Evolutionary conservation across 2,888 invertebrate genomes (phyloP).

Genomic region (Cheilosia grossa): DNA sequence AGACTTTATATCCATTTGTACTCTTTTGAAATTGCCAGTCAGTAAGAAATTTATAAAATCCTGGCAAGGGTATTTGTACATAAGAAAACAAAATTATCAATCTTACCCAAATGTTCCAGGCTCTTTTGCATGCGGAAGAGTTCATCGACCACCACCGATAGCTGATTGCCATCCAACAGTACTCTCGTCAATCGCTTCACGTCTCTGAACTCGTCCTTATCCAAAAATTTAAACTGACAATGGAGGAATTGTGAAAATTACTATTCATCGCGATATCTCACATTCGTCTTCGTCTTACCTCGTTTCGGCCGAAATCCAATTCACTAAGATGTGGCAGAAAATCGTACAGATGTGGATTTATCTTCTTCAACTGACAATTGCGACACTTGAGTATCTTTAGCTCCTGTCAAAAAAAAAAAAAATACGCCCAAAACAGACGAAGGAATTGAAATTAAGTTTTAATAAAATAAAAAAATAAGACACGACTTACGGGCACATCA

Average conservation of each 20-base stretch:
- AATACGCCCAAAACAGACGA: slow-evolving; percentile 6
- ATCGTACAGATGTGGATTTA: slow-evolving; percentile 92
- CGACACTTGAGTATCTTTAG: slow-evolving; percentile 89
- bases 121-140: slow-evolving; percentile 85
- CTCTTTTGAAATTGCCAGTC: no score
- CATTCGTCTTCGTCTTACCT: slow-evolving; percentile 78
- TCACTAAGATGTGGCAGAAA: slow-evolving; percentile 89
- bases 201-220: slow-evolving; percentile 89
- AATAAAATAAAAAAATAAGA: not conserved
- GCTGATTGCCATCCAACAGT: slow-evolving; percentile 89
- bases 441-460: slow-evolving; percentile 2
- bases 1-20: no score
- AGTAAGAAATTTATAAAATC: no score
- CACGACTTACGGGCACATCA: slow-evolving; percentile 86
- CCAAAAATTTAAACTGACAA: slow-evolving; percentile 87
- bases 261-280: not conserved
- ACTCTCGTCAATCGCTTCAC: slow-evolving; percentile 87
- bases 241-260: slow-evolving; percentile 61
- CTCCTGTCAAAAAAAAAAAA: slow-evolving; percentile 84
- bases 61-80: no score
- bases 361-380: slow-evolving; percentile 88
- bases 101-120: slow-evolving; percentile 82
- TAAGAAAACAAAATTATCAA: not conserved
- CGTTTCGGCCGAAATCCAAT: slow-evolving; percentile 90
- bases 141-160: slow-evolving; percentile 89